Evolutionary conservation across 2,888 invertebrate species (phyloP), one percentile per base, ranked within the genome.

Genomic region (Drosophila sordidapex): DNA sequence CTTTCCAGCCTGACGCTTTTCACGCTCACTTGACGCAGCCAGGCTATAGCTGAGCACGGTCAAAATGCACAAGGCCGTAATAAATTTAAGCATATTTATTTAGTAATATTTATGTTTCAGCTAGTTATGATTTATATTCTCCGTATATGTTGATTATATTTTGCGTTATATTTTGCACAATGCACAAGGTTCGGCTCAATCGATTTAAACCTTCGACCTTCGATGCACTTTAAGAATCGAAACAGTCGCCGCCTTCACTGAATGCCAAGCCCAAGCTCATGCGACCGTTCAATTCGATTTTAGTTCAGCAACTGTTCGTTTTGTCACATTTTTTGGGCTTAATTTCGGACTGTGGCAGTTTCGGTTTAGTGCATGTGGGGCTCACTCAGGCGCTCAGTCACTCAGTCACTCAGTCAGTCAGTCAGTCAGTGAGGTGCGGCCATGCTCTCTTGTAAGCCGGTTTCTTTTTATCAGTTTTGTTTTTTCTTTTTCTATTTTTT

Each of bases 271-370:
- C 31, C 71, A 77, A 66, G 64, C 31, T 73, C 61, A 54, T 73
- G 74, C 89, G 88, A 76, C 89, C 80, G 90, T 66, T 74, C 83
- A 53, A 78, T 78, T 81, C 83, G 76, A 61, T 78, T 87, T 78
- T 65, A 73, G 73, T 62, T 76, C 49, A 65, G 46, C 88, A 82
- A 85, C 85, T 85, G 85, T 89, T 57, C 67, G 74, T 63, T 78
- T 83, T 87, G 79, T 75, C 79, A 81, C 70, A 56, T 49, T 74
- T 81, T 79, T 80, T 65, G 79, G 66, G 31, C 56, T 70, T 72
- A 70, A 79, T 85, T 85, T 70, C 25, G 77, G 73, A 62, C 78
- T 63, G 63, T 57, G 60, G 52, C 66, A 51, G 66, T 57, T 51
- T 58, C 68, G 48, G 64, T 57, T 48, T 58, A 43, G 60, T 56